These are phyloP conservation scores for Dicyrtomina minuta DNA, from an alignment of 2,888 invertebrate species.

Conservation along the genomic window DNA sequence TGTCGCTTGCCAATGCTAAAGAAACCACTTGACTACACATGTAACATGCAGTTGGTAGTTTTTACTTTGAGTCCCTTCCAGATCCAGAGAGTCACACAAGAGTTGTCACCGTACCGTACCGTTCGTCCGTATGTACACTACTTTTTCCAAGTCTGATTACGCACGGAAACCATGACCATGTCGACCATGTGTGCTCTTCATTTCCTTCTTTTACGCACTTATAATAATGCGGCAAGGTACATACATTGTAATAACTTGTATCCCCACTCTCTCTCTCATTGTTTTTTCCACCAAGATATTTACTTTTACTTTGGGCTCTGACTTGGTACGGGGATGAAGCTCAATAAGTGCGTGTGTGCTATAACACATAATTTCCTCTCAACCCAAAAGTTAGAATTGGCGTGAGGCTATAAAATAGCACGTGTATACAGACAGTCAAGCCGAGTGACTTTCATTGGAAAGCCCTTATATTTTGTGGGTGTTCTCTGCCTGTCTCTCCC, in stretches of 20 bases:
- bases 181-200: slow-evolving; percentile 10
- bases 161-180: slow-evolving; percentile 21
- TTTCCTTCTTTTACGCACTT: not conserved
- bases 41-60: too few relatives aligned
- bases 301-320: not conserved
- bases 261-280: not conserved
- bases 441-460: slow-evolving; percentile 14
- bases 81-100: too few relatives aligned
- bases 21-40: too few relatives aligned
- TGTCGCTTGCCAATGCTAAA: not conserved
- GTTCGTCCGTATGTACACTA: too few relatives aligned
- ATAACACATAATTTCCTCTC: not conserved
- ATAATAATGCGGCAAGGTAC: not conserved
- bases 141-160: slow-evolving; percentile 22
- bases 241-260: not conserved
- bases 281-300: not conserved
- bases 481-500: too few relatives aligned
- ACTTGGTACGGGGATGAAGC: not conserved
- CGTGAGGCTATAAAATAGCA: not conserved
- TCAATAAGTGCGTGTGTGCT: not conserved
- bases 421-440: slow-evolving; percentile 3
- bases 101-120: too few relatives aligned
- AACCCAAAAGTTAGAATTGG: not conserved
- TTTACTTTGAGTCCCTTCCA: too few relatives aligned
- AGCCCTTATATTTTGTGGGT: slow-evolving; percentile 7